A percentile compares a stretch with the other conserved stretches of the same genome.
Evolutionary conservation across 2,797 vertebrate species (phyloP).

Genomic region (Cetoscarus ocellatus): DNA sequence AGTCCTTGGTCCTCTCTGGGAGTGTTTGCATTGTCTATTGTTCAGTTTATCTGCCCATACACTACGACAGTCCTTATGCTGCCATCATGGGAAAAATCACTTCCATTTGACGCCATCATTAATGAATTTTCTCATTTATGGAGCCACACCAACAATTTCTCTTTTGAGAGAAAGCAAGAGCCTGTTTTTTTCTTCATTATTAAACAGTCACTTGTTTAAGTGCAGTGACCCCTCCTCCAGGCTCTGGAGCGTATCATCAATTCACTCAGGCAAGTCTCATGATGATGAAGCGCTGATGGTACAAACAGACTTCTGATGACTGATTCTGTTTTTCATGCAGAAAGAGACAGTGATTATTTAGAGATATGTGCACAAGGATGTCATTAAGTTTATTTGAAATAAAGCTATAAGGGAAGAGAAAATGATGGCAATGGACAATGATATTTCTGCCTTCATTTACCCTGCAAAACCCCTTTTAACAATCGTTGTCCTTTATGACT

Average conservation of each 20-base stretch:
- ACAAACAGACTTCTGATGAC: slow-evolving; percentile 24
- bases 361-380: background rate
- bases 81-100: background rate
- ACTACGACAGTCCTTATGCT: background rate
- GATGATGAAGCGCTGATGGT: slow-evolving; percentile 39
- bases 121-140: slow-evolving; percentile 13
- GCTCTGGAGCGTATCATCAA: slow-evolving; percentile 23
- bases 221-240: slow-evolving; percentile 7
- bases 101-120: slow-evolving; percentile 22
- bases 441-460: slow-evolving; percentile 21
- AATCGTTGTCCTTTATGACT: too few relatives aligned
- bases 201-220: slow-evolving; percentile 41
- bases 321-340: slow-evolving; percentile 12
- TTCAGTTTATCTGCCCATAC: background rate
- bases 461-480: background rate
- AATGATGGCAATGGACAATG: slow-evolving; percentile 9
- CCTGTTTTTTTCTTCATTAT: slow-evolving; percentile 15
- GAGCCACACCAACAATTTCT: slow-evolving; percentile 1
- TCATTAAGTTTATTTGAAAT: slow-evolving; percentile 29
- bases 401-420: slow-evolving; percentile 6
- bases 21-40: background rate
- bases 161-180: background rate
- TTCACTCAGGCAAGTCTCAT: slow-evolving; percentile 48
- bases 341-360: background rate
- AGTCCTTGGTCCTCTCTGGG: too few relatives aligned